phyloP scores from a whole-genome alignment of 1,140 invertebrate genomes.

The Heterodera schachtii region DNA sequence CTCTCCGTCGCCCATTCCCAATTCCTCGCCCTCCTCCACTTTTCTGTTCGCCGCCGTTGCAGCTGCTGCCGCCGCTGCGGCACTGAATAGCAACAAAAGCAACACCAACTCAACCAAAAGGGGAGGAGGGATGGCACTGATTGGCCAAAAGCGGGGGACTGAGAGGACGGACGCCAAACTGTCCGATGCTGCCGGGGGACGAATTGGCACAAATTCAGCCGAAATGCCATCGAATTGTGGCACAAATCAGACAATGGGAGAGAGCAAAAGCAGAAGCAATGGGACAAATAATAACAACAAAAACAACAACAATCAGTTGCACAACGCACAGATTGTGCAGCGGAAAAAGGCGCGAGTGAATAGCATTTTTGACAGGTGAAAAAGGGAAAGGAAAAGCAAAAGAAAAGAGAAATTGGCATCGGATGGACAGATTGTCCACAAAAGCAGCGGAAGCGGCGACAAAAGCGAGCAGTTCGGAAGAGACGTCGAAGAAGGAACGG shows the following conservation, averaged over 20 bases:
- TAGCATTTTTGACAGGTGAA: slow-evolving; percentile 44
- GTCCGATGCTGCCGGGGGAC: not conserved
- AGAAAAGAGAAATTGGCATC: not conserved
- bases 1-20: not conserved
- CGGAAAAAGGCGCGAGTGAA: slow-evolving; percentile 45
- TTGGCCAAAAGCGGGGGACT: not conserved
- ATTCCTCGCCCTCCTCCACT: not conserved
- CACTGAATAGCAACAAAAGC: slow-evolving; percentile 7
- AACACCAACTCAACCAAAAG: not conserved
- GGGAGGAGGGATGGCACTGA: not conserved
- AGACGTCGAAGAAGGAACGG: not conserved
- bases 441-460: slow-evolving; percentile 36
- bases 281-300: not conserved
- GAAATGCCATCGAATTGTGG: slow-evolving; percentile 4
- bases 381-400: slow-evolving; percentile 1
- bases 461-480: slow-evolving; percentile 1
- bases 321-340: slow-evolving; percentile 15
- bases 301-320: not conserved
- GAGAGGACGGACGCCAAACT: not conserved
- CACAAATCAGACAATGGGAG: not conserved
- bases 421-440: slow-evolving; percentile 38
- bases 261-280: too few relatives aligned
- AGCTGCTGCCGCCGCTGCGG: slow-evolving; percentile 10
- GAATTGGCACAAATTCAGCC: not conserved
- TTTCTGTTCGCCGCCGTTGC: slow-evolving; percentile 3